Evolutionary conservation across 2,113 vertebrate species (phyloP), one percentile per base, ranked within the genome.

Genomic region (Collichthys lucidus): DNA sequence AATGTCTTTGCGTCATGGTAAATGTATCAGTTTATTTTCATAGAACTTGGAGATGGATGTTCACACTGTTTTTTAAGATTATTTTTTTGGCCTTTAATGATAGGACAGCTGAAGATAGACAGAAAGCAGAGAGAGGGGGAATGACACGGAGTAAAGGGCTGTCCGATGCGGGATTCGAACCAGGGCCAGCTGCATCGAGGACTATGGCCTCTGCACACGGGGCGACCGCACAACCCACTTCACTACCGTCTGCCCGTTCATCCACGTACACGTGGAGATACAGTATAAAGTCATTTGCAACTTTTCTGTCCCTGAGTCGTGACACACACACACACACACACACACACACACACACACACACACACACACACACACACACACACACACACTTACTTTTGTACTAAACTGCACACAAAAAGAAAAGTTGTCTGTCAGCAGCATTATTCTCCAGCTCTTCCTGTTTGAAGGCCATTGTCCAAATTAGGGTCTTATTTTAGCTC

Each of bases 401-500:
- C 31, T 55, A 4, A 69, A 65, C 24, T 46, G 8, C 40, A 65
- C 20, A 75, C 17, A 40, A 40, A 63, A 69, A 72, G 29, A 60
- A 78, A 86, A 66, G 68, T 77, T 69, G 75, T 24, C 71, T 63
- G 31, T 64, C 71, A 24, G 59, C 29, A 68, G 77, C 72, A 76
- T 85, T 85, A 70, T 86, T 85, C 76, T 74, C 20, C 47, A 47
- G 63, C 40, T 55, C 22, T 66, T 80, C 26, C 49, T 15, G 8
- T 62, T 72, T 65, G 19, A 86, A 76, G 90, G 85, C 57, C 92
- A 87, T 29, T 16, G 71, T 88, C 72, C 31, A 88, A 91, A 92
- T 92, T 66, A 88, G 71, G 50, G 35, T 83, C 84, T 90, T 73
- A 78, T 80, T 87, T 83, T 85, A 86, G 78, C 86, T 83, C 86